A percentile compares a stretch with the other conserved stretches of the same genome.
phyloP scores from a whole-genome alignment of 1,140 invertebrate genomes.

The fruit fly (Drosophila melanogaster) region Release_6_plus_ISO1_MT NT_037436.4:11309501-11310000 shows the following conservation, averaged over 20 bases:
- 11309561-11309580: conserved; percentile 30
- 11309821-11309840: background rate
- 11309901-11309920: no score
- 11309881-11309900: no score
- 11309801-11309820: conserved; percentile 22
- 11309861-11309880: no score
- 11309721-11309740: conserved; percentile 39
- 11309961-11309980: no score
- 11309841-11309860: no score
- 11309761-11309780: conserved; percentile 19
- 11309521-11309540: conserved; percentile 17
- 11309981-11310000: no score
- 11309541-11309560: conserved; percentile 30
- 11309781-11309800: conserved; percentile 21
- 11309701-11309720: conserved; percentile 29
- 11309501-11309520: conserved; percentile 19
- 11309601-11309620: conserved; percentile 33
- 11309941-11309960: no score
- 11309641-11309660: conserved; percentile 12
- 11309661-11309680: conserved; percentile 12
- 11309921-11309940: no score
- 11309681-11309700: conserved; percentile 20
- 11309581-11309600: conserved; percentile 32
- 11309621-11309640: conserved; percentile 1
- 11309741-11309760: conserved; percentile 4